phyloP scores from a whole-genome alignment of 1,140 invertebrate species.

The Samia ricini region DNA sequence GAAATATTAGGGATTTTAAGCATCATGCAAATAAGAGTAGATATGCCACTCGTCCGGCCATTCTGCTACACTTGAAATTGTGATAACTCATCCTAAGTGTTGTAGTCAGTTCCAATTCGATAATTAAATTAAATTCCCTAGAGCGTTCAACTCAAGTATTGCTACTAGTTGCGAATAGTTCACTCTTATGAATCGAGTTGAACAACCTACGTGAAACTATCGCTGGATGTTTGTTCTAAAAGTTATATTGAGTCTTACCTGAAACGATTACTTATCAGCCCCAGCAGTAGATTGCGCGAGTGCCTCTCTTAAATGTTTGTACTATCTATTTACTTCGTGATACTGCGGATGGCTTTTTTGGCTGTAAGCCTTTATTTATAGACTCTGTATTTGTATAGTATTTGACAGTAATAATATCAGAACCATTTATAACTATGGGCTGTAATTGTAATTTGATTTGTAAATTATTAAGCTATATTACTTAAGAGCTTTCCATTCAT shows the following conservation, averaged over 20 bases:
- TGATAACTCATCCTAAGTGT: not conserved
- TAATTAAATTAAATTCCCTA: conserved; percentile 3
- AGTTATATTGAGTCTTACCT: not conserved
- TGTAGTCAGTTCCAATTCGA: not conserved
- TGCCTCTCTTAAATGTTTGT: not conserved
- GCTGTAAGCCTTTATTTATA: no score
- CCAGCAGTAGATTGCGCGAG: no score
- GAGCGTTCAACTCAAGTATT: not conserved
- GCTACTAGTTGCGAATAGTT: not conserved
- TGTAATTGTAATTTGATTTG: no score
- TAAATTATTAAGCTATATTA: no score
- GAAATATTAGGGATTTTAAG: not conserved
- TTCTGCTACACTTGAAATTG: not conserved
- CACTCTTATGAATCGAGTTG: not conserved
- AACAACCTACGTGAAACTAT: not conserved
- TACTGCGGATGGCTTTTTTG: not conserved
- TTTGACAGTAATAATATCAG: no score
- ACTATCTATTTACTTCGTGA: not conserved
- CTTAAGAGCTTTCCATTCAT: no score
- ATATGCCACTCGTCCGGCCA: not conserved
- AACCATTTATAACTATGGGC: no score
- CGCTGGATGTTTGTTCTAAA: not conserved
- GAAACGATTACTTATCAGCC: not conserved
- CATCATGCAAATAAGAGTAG: not conserved
- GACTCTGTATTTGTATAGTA: no score